These are phyloP conservation scores for Marmota flaviventris DNA, from an alignment of 2,113 vertebrate species.

Conservation along the genomic window DNA sequence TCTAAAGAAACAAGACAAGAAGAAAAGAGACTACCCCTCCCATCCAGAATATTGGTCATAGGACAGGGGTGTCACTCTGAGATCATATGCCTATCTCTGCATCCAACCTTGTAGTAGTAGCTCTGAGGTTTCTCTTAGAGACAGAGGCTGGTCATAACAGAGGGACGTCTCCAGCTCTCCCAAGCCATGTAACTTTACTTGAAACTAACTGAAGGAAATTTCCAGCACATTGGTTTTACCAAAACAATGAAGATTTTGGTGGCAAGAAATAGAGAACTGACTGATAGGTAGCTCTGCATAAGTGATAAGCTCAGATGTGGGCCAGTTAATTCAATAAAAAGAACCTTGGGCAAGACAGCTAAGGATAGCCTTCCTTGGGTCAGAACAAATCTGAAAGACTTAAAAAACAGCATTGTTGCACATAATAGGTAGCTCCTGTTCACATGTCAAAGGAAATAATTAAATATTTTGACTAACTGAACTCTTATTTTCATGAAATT, in stretches of 20 bases:
- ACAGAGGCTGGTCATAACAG: not conserved
- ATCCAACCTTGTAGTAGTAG: not conserved
- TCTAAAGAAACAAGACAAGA: not conserved
- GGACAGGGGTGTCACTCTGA: not conserved
- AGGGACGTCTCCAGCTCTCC: not conserved
- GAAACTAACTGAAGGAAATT: not conserved
- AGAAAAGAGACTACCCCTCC: not conserved
- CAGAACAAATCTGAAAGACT: not conserved
- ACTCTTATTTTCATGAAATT: not conserved
- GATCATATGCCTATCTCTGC: too few species aligned
- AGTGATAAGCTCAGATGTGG: not conserved
- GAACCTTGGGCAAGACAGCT: not conserved
- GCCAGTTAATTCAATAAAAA: not conserved
- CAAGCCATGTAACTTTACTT: not conserved
- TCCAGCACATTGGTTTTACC: not conserved
- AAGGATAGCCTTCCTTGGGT: not conserved
- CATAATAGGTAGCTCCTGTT: not conserved
- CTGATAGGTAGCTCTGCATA: not conserved
- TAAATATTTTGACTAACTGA: not conserved
- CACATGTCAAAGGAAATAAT: not conserved
- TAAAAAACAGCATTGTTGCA: not conserved
- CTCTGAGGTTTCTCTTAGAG: not conserved
- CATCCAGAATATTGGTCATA: not conserved
- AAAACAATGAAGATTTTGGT: not conserved
- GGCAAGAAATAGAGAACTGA: not conserved